Percentiles rank a stretch among this genome's conserved stretches.
Evolutionary conservation across 2,888 invertebrate genomes (phyloP).

Genomic region (Dexiosoma caninum): DNA sequence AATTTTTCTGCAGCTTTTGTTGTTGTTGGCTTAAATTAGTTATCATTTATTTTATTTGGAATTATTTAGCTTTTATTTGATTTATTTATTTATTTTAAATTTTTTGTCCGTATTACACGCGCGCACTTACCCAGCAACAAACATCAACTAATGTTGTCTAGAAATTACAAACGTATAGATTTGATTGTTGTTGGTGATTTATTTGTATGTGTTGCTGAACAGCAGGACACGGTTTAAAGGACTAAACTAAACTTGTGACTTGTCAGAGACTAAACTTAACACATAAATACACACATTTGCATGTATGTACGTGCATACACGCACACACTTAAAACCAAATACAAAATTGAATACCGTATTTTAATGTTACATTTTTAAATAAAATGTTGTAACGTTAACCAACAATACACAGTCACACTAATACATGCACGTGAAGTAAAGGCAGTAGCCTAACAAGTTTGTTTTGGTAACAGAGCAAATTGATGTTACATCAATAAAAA

Average conservation of each 20-base stretch:
- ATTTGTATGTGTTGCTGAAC: conserved; percentile 67
- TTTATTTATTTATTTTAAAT: conserved; percentile 47
- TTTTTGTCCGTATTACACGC: conserved; percentile 72
- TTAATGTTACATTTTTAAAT: conserved; percentile 44
- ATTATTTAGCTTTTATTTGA: conserved; percentile 63
- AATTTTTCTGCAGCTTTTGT: conserved; percentile 21
- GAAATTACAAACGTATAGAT: conserved; percentile 66
- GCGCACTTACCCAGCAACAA: conserved; percentile 76
- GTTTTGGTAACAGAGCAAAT: conserved; percentile 45
- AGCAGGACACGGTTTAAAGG: conserved; percentile 67
- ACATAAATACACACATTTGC: conserved; percentile 5
- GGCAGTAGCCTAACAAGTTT: conserved; percentile 35
- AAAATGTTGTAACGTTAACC: conserved; percentile 35
- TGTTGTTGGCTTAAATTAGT: conserved; percentile 17
- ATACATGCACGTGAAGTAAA: not conserved
- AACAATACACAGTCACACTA: not conserved
- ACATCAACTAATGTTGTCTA: conserved; percentile 75
- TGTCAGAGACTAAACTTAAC: conserved; percentile 56
- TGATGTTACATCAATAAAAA: conserved; percentile 48
- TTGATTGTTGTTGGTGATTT: conserved; percentile 46
- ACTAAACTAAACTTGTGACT: conserved; percentile 66
- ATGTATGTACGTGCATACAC: not conserved
- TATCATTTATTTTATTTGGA: not conserved
- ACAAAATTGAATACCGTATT: conserved; percentile 28
- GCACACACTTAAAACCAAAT: not conserved